phyloP scores from a whole-genome alignment of 2,113 vertebrate genomes.

The Labrus mixtus region DNA sequence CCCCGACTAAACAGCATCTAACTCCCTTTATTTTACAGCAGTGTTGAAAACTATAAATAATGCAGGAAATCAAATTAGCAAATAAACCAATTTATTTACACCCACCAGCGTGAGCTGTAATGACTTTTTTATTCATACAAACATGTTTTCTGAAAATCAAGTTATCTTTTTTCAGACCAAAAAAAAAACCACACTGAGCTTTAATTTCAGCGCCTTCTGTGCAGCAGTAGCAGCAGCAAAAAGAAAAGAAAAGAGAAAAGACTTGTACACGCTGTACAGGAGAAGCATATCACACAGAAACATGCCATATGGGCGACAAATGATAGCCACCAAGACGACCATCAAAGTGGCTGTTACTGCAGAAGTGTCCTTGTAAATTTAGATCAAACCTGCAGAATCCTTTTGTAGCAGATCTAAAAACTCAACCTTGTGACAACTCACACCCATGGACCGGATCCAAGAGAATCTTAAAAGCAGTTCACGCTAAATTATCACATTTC shows the following conservation, averaged over 20 bases:
- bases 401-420: constrained; percentile 60
- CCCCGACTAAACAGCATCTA: constrained; percentile 9
- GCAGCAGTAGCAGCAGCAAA: constrained; percentile 14
- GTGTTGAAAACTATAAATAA: constrained; percentile 65
- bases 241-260: background rate
- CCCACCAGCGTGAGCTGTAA: constrained; percentile 58
- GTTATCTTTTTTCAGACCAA: constrained; percentile 15
- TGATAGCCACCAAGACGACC: constrained; percentile 60
- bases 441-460: constrained; percentile 60
- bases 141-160: constrained; percentile 49
- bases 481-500: constrained; percentile 72
- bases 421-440: constrained; percentile 62
- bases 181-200: constrained; percentile 2
- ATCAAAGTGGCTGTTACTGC: constrained; percentile 69
- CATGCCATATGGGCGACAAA: constrained; percentile 67
- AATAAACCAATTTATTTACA: constrained; percentile 73
- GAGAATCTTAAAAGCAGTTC: constrained; percentile 65
- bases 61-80: constrained; percentile 57
- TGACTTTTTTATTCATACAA: constrained; percentile 51
- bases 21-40: constrained; percentile 36
- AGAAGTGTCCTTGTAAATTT: constrained; percentile 67
- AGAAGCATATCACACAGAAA: constrained; percentile 57
- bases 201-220: constrained; percentile 34
- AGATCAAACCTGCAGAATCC: constrained; percentile 62
- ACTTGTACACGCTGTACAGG: constrained; percentile 36